Percentiles rank a stretch among this genome's conserved stretches.
Conservation (phyloP, 2,888 invertebrate genomes). For the Drosophila borealis region DNA sequence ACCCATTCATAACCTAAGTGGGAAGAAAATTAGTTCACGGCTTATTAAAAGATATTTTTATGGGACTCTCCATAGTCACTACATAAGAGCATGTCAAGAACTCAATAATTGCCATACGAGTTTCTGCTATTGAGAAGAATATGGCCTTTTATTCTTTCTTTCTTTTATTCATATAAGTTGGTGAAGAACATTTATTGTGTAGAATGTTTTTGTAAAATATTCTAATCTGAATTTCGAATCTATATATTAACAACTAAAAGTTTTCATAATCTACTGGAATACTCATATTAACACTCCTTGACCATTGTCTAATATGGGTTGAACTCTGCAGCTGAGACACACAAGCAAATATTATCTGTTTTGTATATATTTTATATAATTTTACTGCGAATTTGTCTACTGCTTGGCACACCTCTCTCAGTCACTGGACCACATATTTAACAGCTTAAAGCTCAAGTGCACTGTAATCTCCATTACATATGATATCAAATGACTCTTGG, state of each 20-base stretch:
- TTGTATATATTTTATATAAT: neutral
- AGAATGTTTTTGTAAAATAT: neutral
- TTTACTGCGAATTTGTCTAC: neutral
- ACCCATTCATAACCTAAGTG: slow-evolving; percentile 92
- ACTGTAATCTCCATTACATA: slow-evolving; percentile 17
- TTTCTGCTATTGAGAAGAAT: too few species aligned
- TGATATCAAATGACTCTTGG: slow-evolving; percentile 20
- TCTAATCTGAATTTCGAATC: neutral
- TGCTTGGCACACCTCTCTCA: neutral
- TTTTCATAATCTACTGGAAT: too few species aligned
- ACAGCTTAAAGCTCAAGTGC: slow-evolving; percentile 1
- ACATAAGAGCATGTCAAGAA: too few species aligned
- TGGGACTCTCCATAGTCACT: too few species aligned
- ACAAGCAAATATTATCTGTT: too few species aligned
- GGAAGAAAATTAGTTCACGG: neutral
- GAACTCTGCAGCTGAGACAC: neutral
- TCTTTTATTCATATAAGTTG: too few species aligned
- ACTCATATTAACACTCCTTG: too few species aligned
- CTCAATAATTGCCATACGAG: too few species aligned
- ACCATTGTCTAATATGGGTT: neutral
- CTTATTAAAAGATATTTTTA: neutral
- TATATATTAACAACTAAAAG: neutral
- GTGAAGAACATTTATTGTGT: too few species aligned
- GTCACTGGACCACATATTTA: slow-evolving; percentile 2
- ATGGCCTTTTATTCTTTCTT: too few species aligned